Conservation (phyloP, 2,797 vertebrate species). For the Tenualosa ilisha region DNA sequence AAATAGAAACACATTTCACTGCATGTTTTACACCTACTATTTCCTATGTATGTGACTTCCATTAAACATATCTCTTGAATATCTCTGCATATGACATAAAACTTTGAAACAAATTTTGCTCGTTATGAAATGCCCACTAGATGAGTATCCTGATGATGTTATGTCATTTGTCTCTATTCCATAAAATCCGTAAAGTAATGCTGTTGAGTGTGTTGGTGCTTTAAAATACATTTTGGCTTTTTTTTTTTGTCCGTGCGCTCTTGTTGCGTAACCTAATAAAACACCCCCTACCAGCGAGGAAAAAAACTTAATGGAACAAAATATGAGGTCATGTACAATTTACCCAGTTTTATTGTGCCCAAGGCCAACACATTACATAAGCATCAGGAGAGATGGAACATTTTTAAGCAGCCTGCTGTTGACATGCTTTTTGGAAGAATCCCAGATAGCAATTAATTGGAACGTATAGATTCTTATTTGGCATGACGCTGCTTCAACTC, state of each 20-base stretch:
- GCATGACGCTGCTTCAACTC: neutral
- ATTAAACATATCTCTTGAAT: no score
- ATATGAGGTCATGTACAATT: constrained; percentile 17
- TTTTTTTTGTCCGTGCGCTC: neutral
- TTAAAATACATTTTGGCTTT: neutral
- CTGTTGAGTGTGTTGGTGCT: neutral
- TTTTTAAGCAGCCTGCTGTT: neutral
- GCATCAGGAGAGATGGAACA: neutral
- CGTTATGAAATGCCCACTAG: neutral
- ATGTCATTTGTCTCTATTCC: neutral
- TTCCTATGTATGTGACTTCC: no score
- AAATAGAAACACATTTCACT: no score
- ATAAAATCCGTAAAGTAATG: neutral
- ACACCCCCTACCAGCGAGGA: neutral
- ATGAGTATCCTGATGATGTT: neutral
- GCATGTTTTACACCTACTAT: no score
- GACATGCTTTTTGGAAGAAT: neutral
- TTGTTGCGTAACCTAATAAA: constrained; percentile 12
- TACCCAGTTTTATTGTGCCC: neutral
- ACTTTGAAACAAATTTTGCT: neutral
- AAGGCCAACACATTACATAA: neutral
- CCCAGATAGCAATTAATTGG: neutral
- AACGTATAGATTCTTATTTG: neutral
- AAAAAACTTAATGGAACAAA: neutral
- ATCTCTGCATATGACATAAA: neutral